Conservation (phyloP, 1,140 invertebrate species). For the Zaprionus vittiger region DNA sequence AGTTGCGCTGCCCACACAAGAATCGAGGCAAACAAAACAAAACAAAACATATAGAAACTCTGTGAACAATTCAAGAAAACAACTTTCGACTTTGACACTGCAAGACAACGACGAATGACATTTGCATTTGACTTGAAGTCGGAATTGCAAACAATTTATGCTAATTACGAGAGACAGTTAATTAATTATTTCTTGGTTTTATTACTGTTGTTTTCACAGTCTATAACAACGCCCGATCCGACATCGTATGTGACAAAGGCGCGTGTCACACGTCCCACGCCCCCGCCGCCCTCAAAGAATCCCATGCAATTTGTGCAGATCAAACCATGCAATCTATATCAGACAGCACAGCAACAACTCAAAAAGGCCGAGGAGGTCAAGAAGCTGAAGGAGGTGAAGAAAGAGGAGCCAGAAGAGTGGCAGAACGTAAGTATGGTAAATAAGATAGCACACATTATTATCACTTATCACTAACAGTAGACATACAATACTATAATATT, state of each 20-base stretch:
- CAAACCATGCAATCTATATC: constrained; percentile 92
- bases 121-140: constrained; percentile 54
- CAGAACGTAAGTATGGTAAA: constrained; percentile 90
- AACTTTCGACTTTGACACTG: constrained; percentile 44
- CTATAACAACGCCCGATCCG: constrained; percentile 80
- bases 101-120: constrained; percentile 33
- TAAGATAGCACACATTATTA: not conserved
- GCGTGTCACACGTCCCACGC: constrained; percentile 86
- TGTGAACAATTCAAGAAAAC: constrained; percentile 27
- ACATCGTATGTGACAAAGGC: constrained; percentile 82
- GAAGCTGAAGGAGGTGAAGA: constrained; percentile 90
- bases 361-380: constrained; percentile 93
- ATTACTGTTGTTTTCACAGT: constrained; percentile 55
- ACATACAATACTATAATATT: no score
- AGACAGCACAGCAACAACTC: constrained; percentile 93
- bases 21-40: not conserved
- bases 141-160: constrained; percentile 61
- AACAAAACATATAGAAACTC: not conserved
- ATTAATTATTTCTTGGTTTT: constrained; percentile 40
- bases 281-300: constrained; percentile 92
- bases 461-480: not conserved
- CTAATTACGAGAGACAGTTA: constrained; percentile 64
- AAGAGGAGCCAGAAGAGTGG: constrained; percentile 95
- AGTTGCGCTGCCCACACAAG: constrained; percentile 58
- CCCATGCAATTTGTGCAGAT: constrained; percentile 95